A percentile compares a stretch with the other conserved stretches of the same genome.
phyloP scores from a whole-genome alignment of 2,797 vertebrate species.

The Paguma larvata region DNA sequence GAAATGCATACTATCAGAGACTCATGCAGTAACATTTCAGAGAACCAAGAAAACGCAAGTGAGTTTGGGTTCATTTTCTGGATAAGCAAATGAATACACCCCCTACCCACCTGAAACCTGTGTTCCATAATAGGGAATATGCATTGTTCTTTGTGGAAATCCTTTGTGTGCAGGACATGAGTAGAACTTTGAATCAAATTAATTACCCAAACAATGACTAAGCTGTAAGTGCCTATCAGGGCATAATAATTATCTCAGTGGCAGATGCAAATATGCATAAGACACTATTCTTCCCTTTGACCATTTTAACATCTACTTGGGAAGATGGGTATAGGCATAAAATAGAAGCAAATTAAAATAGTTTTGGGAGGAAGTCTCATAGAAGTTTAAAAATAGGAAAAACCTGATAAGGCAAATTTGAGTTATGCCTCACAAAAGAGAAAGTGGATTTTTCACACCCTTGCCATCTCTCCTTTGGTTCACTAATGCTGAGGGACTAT shows the following conservation, averaged over 20 bases:
- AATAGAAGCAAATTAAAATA: neutral
- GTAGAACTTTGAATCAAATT: slow-evolving; percentile 14
- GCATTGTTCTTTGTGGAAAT: neutral
- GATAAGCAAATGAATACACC: neutral
- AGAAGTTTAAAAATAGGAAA: slow-evolving; percentile 9
- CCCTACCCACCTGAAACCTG: neutral
- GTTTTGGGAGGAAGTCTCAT: neutral
- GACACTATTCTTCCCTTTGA: neutral
- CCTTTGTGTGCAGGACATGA: neutral
- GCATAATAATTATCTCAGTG: neutral
- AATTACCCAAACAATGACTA: neutral
- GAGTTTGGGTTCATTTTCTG: neutral
- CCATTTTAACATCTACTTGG: neutral
- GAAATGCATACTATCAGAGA: neutral
- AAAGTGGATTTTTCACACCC: neutral
- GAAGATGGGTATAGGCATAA: neutral
- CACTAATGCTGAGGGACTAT: neutral
- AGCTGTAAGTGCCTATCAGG: neutral
- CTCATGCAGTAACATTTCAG: neutral
- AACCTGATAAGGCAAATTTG: neutral
- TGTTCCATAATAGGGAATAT: neutral
- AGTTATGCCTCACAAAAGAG: neutral
- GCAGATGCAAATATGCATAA: neutral
- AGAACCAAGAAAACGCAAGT: slow-evolving; percentile 5
- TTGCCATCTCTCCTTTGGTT: neutral